phyloP scores from a whole-genome alignment of 2,888 invertebrate species.

The Myopa tessellatipennis region DNA sequence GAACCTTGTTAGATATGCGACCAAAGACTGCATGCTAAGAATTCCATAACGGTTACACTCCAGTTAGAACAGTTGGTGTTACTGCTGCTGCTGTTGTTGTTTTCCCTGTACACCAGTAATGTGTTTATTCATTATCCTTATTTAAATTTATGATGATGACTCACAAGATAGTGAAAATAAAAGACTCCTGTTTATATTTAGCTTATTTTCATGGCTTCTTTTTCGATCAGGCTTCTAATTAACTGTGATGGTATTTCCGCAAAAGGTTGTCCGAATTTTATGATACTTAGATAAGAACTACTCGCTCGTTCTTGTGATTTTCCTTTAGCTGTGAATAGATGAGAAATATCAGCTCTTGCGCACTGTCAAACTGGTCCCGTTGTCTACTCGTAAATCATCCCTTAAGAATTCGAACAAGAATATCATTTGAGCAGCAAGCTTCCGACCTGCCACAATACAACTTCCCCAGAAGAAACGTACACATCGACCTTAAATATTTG shows the following conservation, averaged over 20 bases:
- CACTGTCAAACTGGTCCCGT: background rate
- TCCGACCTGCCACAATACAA: conserved; percentile 27
- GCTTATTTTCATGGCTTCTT: background rate
- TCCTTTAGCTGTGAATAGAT: conserved; percentile 11
- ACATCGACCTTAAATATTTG: background rate
- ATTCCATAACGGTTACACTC: background rate
- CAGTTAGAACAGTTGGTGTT: background rate
- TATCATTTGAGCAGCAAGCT: background rate
- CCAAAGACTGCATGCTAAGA: background rate
- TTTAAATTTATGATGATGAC: background rate
- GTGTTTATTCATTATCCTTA: background rate
- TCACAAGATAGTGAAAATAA: background rate
- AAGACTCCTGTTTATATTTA: background rate
- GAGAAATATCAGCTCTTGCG: conserved; percentile 15
- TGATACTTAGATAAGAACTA: conserved; percentile 13
- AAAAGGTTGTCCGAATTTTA: background rate
- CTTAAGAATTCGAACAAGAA: background rate
- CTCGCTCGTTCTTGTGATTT: conserved; percentile 21
- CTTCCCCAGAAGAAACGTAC: conserved; percentile 1
- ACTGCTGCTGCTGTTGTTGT: background rate
- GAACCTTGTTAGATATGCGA: background rate
- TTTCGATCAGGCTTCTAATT: background rate
- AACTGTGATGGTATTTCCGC: background rate
- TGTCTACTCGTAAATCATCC: conserved; percentile 15
- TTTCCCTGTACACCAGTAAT: background rate